These are phyloP conservation scores for Caenorhabditis auriculariae DNA, from an alignment of 2,888 invertebrate genomes.

Conservation along the genomic window DNA sequence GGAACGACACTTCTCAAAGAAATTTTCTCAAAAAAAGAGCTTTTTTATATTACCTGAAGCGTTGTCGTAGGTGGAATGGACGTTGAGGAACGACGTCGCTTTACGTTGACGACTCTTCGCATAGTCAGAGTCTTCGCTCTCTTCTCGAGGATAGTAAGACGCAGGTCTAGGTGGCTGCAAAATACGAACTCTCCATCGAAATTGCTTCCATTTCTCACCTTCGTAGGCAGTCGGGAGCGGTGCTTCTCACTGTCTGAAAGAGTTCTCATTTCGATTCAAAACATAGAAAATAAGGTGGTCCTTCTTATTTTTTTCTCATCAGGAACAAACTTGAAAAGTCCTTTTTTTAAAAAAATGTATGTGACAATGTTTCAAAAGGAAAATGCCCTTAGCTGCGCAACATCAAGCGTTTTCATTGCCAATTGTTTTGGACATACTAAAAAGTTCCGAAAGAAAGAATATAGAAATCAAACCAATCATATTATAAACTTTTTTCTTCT, in stretches of 20 bases:
- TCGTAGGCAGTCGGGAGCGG: slow-evolving; percentile 13
- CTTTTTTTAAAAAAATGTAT: too few species aligned
- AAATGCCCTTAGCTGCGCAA: too few species aligned
- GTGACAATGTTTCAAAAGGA: too few species aligned
- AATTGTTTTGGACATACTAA: too few species aligned
- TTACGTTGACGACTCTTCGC: slow-evolving; percentile 27
- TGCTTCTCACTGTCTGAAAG: slow-evolving; percentile 17
- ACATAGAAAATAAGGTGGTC: too few species aligned
- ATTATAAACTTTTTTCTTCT: too few species aligned
- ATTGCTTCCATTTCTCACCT: background rate
- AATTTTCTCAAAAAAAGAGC: background rate
- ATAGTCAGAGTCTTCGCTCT: slow-evolving; percentile 38
- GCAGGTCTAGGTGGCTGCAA: slow-evolving; percentile 26
- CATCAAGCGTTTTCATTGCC: too few species aligned
- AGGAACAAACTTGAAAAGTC: too few species aligned
- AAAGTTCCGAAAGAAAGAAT: too few species aligned
- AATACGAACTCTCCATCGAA: background rate
- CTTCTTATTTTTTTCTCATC: too few species aligned
- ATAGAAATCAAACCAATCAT: too few species aligned
- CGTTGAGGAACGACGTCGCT: slow-evolving; percentile 30
- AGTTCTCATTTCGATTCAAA: background rate
- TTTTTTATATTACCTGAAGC: too few species aligned
- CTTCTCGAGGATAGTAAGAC: slow-evolving; percentile 37
- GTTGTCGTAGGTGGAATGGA: slow-evolving; percentile 10
- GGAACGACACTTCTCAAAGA: slow-evolving; percentile 26